phyloP scores from a whole-genome alignment of 2,888 invertebrate genomes.

The Amphiduros pacificus region DNA sequence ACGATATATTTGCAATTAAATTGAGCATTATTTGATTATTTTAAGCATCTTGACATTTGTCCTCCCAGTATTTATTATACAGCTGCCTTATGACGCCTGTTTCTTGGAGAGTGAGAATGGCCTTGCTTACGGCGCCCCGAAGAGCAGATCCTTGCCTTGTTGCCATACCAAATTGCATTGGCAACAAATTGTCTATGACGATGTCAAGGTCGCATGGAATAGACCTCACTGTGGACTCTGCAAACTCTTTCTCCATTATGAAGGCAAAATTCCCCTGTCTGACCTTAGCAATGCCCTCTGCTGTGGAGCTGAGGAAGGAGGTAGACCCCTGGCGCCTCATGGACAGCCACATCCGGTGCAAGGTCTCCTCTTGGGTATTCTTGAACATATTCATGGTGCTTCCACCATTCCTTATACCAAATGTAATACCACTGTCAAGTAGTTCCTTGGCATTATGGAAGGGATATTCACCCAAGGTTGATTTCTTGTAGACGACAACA shows the following conservation, averaged over 20 bases:
- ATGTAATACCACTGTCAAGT: neutral
- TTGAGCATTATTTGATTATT: too few species aligned
- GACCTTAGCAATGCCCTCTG: neutral
- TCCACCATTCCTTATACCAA: neutral
- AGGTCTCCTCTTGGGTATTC: neutral
- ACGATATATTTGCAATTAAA: too few species aligned
- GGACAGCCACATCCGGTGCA: neutral
- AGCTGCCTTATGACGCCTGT: neutral
- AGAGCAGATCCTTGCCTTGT: neutral
- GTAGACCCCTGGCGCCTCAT: slow-evolving; percentile 1
- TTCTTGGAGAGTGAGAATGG: neutral
- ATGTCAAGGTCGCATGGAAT: neutral
- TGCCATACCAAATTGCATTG: neutral
- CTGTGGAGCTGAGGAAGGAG: neutral
- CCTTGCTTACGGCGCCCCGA: neutral
- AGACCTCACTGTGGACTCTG: neutral
- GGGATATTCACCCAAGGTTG: neutral
- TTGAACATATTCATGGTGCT: neutral
- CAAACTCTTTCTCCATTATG: neutral
- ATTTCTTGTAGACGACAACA: neutral
- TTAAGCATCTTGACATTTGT: neutral
- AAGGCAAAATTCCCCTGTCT: neutral
- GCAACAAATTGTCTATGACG: neutral
- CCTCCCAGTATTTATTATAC: neutral
- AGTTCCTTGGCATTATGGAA: neutral